Conservation (phyloP, 2,797 vertebrate genomes). For the Hippopotamyrus pictus region DNA sequence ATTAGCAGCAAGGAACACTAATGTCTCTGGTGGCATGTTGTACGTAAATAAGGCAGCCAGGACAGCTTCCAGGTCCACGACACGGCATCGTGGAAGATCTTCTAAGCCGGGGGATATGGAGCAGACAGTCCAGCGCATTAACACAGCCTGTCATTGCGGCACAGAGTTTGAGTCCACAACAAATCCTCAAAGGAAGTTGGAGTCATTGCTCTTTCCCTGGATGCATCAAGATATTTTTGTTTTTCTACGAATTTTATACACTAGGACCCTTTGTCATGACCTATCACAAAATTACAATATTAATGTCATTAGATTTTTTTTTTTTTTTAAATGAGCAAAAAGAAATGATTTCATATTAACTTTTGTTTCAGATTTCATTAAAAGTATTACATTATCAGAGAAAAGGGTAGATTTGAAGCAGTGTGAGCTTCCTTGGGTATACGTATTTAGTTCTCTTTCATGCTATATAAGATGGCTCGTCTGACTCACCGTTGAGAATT, state of each 20-base stretch:
- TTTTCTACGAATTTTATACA: background rate
- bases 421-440: background rate
- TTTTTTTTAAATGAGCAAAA: background rate
- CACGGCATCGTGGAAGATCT: conserved; percentile 15
- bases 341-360: background rate
- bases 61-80: conserved; percentile 19
- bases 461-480: background rate
- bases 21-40: conserved; percentile 51
- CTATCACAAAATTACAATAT: background rate
- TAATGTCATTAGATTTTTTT: background rate
- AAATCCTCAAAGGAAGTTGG: background rate
- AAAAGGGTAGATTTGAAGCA: background rate
- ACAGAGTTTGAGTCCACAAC: background rate
- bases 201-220: background rate
- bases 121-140: background rate
- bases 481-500: background rate
- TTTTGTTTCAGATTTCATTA: background rate
- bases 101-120: background rate
- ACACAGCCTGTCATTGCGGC: background rate
- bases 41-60: conserved; percentile 50
- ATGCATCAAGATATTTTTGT: background rate
- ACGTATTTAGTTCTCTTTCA: background rate
- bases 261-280: background rate
- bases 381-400: background rate
- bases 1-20: conserved; percentile 37